Conservation (phyloP, 2,888 invertebrate species). For the Ophion costatus region DNA sequence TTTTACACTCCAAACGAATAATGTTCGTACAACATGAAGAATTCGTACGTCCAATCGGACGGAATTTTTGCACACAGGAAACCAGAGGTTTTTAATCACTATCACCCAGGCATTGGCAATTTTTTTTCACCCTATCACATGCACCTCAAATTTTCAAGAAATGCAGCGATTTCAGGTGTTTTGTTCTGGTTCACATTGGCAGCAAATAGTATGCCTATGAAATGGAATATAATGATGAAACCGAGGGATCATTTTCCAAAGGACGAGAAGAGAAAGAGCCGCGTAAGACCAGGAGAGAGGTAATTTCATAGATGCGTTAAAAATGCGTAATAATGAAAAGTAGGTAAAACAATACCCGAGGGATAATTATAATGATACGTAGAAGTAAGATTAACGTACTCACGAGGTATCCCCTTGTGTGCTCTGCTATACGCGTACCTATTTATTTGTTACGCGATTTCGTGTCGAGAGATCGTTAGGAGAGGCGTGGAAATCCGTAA, state of each 20-base stretch:
- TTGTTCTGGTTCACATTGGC: neutral
- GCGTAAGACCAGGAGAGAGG: conserved; percentile 4
- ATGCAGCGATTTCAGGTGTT: neutral
- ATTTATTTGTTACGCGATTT: conserved; percentile 39
- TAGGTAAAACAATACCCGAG: conserved; percentile 54
- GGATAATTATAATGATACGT: conserved; percentile 43
- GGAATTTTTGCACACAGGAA: too few species aligned
- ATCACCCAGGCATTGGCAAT: neutral
- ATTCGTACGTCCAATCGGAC: too few species aligned
- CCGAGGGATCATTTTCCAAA: conserved; percentile 10
- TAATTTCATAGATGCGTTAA: conserved; percentile 15
- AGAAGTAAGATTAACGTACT: conserved; percentile 14
- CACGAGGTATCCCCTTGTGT: neutral
- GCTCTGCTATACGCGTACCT: neutral
- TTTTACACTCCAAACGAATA: neutral
- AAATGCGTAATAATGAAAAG: conserved; percentile 56
- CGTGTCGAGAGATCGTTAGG: conserved; percentile 51
- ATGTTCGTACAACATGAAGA: neutral
- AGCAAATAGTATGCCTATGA: neutral
- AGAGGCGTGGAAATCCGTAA: conserved; percentile 49
- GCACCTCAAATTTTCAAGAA: neutral
- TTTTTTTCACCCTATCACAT: too few species aligned
- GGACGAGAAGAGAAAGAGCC: neutral
- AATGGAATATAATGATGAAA: conserved; percentile 8
- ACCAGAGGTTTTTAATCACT: neutral